Evolutionary conservation across 2,113 vertebrate species (phyloP).

Genomic region (Leptodactylus fuscus): DNA sequence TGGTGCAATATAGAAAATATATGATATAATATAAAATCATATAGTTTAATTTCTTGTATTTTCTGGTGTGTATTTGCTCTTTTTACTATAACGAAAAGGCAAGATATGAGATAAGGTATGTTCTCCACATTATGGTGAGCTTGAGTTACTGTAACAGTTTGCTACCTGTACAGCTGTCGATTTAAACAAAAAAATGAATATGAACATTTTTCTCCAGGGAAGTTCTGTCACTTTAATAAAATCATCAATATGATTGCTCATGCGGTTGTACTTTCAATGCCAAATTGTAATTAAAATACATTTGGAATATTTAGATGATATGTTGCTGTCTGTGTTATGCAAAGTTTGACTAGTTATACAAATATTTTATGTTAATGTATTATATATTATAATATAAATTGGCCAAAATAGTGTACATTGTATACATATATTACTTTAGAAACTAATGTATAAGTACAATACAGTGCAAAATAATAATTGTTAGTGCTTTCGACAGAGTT

Average conservation of each 20-base stretch:
- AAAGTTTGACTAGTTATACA: not conserved
- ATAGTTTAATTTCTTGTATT: not conserved
- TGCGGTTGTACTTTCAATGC: conserved; percentile 9
- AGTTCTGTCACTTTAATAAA: conserved; percentile 50
- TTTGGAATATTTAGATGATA: conserved; percentile 2
- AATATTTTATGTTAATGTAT: no score
- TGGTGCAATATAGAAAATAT: not conserved
- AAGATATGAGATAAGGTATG: conserved; percentile 9
- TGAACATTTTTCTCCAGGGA: conserved; percentile 50
- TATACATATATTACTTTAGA: no score
- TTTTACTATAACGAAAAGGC: not conserved
- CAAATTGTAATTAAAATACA: conserved; percentile 25
- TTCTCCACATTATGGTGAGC: conserved; percentile 36
- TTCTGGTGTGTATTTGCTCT: not conserved
- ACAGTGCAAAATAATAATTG: no score
- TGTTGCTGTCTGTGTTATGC: not conserved
- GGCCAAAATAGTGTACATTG: no score
- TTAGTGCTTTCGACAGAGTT: no score
- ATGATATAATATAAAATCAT: not conserved
- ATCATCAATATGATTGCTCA: conserved; percentile 25
- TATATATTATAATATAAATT: no score
- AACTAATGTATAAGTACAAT: no score
- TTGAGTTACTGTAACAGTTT: conserved; percentile 46
- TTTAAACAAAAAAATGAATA: conserved; percentile 54
- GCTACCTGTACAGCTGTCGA: conserved; percentile 53